Base-by-base conservation (phyloP, 2,888 invertebrate genomes). In the Cryptus armator region DNA sequence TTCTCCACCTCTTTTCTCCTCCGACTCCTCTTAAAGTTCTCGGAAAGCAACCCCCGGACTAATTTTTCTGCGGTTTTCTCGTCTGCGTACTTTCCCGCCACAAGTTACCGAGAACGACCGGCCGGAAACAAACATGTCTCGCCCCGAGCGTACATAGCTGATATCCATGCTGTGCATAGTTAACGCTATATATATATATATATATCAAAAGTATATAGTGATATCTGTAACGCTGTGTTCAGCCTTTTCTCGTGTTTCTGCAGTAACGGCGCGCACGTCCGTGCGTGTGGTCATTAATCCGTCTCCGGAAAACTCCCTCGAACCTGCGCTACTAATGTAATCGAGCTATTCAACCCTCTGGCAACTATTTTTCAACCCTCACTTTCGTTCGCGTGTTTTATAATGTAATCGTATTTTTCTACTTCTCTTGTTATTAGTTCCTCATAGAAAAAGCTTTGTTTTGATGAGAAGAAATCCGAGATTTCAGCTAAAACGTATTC, bases 91-190 rank as follows among this genome's bases (percentile, higher is more conserved):
- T 74, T 72, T 43, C 70, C 66, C 66, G 70, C 59, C 62, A 62
- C 76, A 76, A 56, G 82, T 81, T 32, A 29, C 59, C 59, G 59
- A n/a, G 67, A 64, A 82, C 59, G 59, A 72, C 71, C 82, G 67
- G 56, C 76, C 82, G 79, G 79, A 82, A 85, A 85, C 82, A 85
- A 85, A 85, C 80, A 77, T 85, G 85, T 85, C 82, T 83, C 80
- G 82, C 85, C 82, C 56, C 64, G 81, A 74, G 80, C 67, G 78
- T 72, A 83, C 72, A 77, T 76, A 76, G 76, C 62, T 48, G 64
- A 77, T 64, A 80, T 82, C 44, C 59, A 32, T 66, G 14, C 71
- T 62, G 32, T 53, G 51, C 32, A 37, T 59, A 56, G 74, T 44
- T 51, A 37, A 32, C 37, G 51, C 59, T 16, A 43, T 43, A 74